Evolutionary conservation across 1,140 invertebrate species (phyloP).

Genomic region (Dendroctonus valens): DNA sequence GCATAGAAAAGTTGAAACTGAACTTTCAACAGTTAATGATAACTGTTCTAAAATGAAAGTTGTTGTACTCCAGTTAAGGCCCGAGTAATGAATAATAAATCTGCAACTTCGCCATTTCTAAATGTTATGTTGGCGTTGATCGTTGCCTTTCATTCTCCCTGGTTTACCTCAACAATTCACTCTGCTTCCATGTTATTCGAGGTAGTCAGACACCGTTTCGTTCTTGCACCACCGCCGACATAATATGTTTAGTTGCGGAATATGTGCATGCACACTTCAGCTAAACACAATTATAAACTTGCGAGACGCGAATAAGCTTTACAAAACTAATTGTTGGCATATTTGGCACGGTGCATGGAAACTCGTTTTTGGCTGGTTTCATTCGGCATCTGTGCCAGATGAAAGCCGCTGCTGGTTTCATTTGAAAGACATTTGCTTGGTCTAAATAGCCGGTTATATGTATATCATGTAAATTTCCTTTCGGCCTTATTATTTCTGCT

Average conservation of each 20-base stretch:
- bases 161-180: constrained; percentile 11
- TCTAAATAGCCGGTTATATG: too few species aligned
- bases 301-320: constrained; percentile 9
- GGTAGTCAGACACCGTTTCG: constrained; percentile 3
- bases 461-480: too few species aligned
- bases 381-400: constrained; percentile 1
- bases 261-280: constrained; percentile 12
- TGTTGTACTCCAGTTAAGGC: too few species aligned
- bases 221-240: constrained; percentile 11
- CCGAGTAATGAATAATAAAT: too few species aligned
- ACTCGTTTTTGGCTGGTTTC: background rate
- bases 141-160: background rate
- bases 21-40: too few species aligned
- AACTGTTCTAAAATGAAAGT: too few species aligned
- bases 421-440: too few species aligned
- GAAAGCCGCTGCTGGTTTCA: too few species aligned
- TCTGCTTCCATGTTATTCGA: constrained; percentile 7
- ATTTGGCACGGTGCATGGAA: constrained; percentile 4
- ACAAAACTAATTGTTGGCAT: constrained; percentile 17
- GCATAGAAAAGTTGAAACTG: too few species aligned
- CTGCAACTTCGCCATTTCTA: background rate
- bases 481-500: too few species aligned
- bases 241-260: constrained; percentile 16
- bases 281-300: constrained; percentile 19
- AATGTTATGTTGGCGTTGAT: background rate